Evolutionary conservation across 2,113 vertebrate species (phyloP), one percentile per base, ranked within the genome.

Genomic region (Synchiropus splendidus): DNA sequence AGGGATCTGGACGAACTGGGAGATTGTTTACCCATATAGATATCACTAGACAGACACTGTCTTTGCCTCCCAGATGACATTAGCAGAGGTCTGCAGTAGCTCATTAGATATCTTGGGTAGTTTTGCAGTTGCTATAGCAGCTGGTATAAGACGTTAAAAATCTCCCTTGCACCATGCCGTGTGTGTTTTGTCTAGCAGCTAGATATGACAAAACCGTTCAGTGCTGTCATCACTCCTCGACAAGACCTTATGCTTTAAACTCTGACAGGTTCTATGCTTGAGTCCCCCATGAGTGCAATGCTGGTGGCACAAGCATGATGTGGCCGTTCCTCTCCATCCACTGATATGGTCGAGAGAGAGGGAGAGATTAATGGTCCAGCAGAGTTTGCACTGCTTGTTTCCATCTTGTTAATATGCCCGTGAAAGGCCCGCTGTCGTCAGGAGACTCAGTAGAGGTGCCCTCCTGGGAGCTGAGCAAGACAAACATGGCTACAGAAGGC

Each of bases 361-460:
- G 2, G 12, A 45, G 36, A 68, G 61, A 78, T 49, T 61, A 54
- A 69, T 74, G 53, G 53, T 52, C 36, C 39, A 21, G 50, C 14
- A 39, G 47, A 62, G 48, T 54, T 35, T 6, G 21, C 50, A 61
- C 40, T 50, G 60, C 67, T 74, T 54, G 63, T 77, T 74, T 74
- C 65, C 53, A 44, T 76, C 70, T 74, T 66, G 63, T 74, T 77
- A 70, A 66, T 63, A 59, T 61, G 58, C 73, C 51, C 56, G 30
- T 21, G 67, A 57, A 64, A 72, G 52, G 37, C 58, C 12, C 1
- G 18, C 31, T 42, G 17, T 50, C 58, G 58, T 68, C 43, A 40
- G 34, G 54, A 56, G 41, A 58, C 58, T 55, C 61, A 61, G 54
- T 53, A 36, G 39, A 62, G 42, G 48, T 36, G 45, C 21, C 65